Base-by-base conservation (phyloP, 2,797 vertebrate genomes). In the Tachyglossus aculeatus region DNA sequence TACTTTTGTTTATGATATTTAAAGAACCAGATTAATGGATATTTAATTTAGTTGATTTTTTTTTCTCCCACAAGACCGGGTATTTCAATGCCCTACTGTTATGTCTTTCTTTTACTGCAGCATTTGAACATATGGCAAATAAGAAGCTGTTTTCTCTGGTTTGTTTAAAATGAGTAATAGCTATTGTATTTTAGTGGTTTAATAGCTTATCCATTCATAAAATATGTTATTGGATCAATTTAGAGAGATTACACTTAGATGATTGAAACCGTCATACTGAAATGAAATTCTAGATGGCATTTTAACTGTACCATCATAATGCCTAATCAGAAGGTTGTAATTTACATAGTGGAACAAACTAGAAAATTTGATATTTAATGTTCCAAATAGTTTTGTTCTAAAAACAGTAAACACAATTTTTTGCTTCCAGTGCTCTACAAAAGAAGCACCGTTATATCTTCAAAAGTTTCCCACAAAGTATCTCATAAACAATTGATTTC, bases 1-100 rank as follows among this genome's bases (percentile, higher is more conserved):
- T 88, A 90, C 85, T 87, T 91, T 84, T 86, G 82, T 81, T 89
- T 91, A 83, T 78, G 82, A 90, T 91, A 85, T 86, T 90, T 88
- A 89, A 91, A 86, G 61, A 88, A 80, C 80, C 78, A 91, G 77
- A 84, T 86, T 78, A 88, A 83, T 80, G 84, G 66, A 57, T 74
- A 86, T 80, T 84, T 80, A 77, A 80, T 85, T 77, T 79, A 68
- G 54, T 75, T 69, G 57, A 78, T 81, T 65, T 81, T 70, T 72
- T 76, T 87, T 60, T 72, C 47, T 69, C 51, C 27, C 70, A 74
- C 80, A 81, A 79, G 84, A 79, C 74, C 78, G 27, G 75, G 82
- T 75, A 81, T 83, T 70, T 80, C 71, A 81, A 86, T 86, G 78
- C 80, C 72, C 78, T 84, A 37, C 71, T 82, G 74, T 71, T 81